These are phyloP conservation scores for Anticlea derivata DNA, from an alignment of 2,888 invertebrate species.

Conservation along the genomic window DNA sequence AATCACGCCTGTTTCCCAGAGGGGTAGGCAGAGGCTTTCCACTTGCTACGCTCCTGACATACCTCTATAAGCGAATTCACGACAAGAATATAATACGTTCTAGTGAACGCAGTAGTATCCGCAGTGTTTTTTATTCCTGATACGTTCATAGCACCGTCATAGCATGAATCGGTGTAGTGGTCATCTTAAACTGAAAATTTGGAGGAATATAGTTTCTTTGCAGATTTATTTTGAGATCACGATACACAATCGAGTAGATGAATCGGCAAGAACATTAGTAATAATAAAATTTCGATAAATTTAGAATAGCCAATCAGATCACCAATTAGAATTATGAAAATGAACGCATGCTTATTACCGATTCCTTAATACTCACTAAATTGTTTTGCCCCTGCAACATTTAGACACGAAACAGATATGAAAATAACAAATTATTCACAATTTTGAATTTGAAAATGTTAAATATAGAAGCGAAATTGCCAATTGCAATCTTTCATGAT, in stretches of 20 bases:
- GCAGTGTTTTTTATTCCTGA: too few relatives aligned
- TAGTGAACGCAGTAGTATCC: too few relatives aligned
- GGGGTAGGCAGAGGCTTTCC: too few relatives aligned
- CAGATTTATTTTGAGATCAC: constrained; percentile 21
- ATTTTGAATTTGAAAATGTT: constrained; percentile 40
- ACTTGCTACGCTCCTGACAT: too few relatives aligned
- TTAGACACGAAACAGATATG: constrained; percentile 69
- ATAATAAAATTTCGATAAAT: constrained; percentile 24
- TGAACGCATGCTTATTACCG: constrained; percentile 64
- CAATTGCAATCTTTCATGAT: constrained; percentile 60
- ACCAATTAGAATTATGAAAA: constrained; percentile 31
- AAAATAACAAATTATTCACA: constrained; percentile 74
- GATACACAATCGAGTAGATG: constrained; percentile 12
- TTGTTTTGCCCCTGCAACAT: constrained; percentile 82
- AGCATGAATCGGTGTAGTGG: too few relatives aligned
- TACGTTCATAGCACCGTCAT: too few relatives aligned
- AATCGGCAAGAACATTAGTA: constrained; percentile 24
- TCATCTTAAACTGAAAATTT: too few relatives aligned
- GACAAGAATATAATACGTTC: too few relatives aligned
- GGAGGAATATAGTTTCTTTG: too few relatives aligned
- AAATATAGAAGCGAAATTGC: constrained; percentile 42
- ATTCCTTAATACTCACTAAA: constrained; percentile 76
- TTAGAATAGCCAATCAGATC: constrained; percentile 35
- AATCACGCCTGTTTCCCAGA: too few relatives aligned
- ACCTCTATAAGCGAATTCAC: too few relatives aligned